These are phyloP conservation scores for Lasius fuliginosus DNA, from an alignment of 2,888 invertebrate genomes.

Conservation along the genomic window DNA sequence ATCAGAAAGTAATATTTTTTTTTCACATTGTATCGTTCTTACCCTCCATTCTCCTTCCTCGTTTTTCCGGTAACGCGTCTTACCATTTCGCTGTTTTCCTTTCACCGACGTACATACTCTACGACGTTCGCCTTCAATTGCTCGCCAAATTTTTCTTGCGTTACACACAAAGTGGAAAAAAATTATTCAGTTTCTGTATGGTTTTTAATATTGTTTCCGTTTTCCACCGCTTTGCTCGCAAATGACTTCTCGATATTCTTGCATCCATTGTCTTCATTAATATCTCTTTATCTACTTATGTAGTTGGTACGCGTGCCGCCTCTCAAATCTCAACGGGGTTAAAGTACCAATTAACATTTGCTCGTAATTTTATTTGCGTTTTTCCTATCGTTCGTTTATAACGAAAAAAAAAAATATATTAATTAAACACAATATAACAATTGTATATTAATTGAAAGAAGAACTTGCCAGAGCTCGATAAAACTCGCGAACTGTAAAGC, in stretches of 20 bases:
- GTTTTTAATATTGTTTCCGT: background rate
- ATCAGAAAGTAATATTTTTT: slow-evolving; percentile 20
- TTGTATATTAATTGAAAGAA: slow-evolving; percentile 33
- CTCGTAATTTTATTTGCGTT: slow-evolving; percentile 8
- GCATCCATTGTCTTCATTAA: background rate
- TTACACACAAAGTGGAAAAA: background rate
- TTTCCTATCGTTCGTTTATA: slow-evolving; percentile 18
- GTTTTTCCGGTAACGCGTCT: background rate
- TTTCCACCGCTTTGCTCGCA: background rate
- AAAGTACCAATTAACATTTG: slow-evolving; percentile 23
- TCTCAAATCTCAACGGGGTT: background rate
- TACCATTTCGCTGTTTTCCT: background rate
- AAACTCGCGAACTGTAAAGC: slow-evolving; percentile 8
- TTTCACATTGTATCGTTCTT: background rate
- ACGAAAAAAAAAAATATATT: background rate
- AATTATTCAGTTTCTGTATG: background rate
- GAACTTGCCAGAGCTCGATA: slow-evolving; percentile 30
- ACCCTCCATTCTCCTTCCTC: background rate
- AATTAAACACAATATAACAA: background rate
- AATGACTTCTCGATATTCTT: slow-evolving; percentile 15
- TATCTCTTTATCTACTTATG: background rate
- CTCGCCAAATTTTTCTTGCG: background rate
- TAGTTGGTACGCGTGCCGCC: background rate
- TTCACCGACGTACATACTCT: background rate
- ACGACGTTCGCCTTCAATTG: slow-evolving; percentile 1